These are phyloP conservation scores for Coregonus ussuriensis DNA, from an alignment of 2,797 vertebrate genomes.

Conservation along the genomic window DNA sequence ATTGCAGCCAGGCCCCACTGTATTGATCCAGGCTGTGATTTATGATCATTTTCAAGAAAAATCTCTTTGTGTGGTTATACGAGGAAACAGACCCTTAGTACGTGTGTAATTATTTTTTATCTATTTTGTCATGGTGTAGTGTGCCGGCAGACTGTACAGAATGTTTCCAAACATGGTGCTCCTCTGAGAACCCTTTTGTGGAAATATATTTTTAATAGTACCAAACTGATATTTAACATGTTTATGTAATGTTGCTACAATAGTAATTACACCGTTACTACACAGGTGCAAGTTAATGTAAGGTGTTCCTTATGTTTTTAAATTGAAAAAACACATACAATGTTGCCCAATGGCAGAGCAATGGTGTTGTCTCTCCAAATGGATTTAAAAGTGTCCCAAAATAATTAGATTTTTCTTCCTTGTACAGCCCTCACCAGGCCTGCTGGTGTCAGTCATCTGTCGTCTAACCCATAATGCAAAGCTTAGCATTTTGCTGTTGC, in stretches of 20 bases:
- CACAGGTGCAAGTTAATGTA: neutral
- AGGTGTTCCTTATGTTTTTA: neutral
- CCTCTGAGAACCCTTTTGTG: conserved; percentile 35
- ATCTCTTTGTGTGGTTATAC: conserved; percentile 92
- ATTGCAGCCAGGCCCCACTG: conserved; percentile 81
- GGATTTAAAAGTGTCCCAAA: conserved; percentile 8
- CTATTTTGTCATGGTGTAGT: conserved; percentile 75
- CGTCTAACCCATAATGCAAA: conserved; percentile 4
- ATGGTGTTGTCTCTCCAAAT: conserved; percentile 3
- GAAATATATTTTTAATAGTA: conserved; percentile 33
- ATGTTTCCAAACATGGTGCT: conserved; percentile 32
- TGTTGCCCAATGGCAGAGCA: neutral
- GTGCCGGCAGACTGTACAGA: conserved; percentile 31
- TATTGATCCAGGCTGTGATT: conserved; percentile 93
- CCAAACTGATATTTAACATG: neutral
- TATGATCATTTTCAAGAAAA: conserved; percentile 96
- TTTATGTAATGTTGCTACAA: neutral
- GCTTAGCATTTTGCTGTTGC: conserved; percentile 22
- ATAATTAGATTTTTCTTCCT: conserved; percentile 2
- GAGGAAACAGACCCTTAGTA: conserved; percentile 84
- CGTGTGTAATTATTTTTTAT: conserved; percentile 84
- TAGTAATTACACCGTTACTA: neutral
- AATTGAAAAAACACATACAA: neutral
- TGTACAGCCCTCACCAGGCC: neutral
- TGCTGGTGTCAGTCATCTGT: conserved; percentile 7